These are phyloP conservation scores for Melanogrammus aeglefinus DNA, from an alignment of 2,797 vertebrate genomes.

Conservation along the genomic window DNA sequence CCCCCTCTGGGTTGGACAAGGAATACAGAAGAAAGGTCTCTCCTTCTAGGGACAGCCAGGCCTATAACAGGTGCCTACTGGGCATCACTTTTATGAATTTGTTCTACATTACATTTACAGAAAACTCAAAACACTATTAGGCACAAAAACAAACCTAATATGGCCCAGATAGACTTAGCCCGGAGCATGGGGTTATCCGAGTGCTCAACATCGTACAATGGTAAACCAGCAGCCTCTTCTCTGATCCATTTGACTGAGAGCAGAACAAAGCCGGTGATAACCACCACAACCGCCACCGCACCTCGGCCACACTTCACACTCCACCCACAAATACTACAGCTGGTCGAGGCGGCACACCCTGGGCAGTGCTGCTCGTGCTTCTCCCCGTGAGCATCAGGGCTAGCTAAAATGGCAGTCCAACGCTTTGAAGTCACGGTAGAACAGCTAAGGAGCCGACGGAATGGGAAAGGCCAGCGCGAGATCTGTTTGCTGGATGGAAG, in stretches of 20 bases:
- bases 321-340: background rate
- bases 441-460: background rate
- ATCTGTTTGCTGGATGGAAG: background rate
- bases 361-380: too few relatives aligned
- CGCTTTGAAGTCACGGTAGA: background rate
- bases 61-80: background rate
- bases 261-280: background rate
- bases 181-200: too few relatives aligned
- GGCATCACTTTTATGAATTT: background rate
- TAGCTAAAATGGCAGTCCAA: background rate
- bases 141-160: background rate
- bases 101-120: background rate
- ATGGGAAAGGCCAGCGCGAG: too few relatives aligned
- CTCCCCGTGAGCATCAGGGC: background rate
- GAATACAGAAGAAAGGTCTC: too few relatives aligned
- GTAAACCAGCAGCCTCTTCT: background rate
- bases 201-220: background rate
- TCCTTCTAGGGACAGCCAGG: background rate
- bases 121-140: too few relatives aligned
- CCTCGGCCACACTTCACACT: background rate
- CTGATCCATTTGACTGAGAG: background rate
- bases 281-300: background rate
- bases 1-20: too few relatives aligned
- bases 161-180: background rate
- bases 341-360: background rate